Evolutionary conservation across 1,140 invertebrate genomes (phyloP).

Genomic region (Muscidifurax raptorellus): DNA sequence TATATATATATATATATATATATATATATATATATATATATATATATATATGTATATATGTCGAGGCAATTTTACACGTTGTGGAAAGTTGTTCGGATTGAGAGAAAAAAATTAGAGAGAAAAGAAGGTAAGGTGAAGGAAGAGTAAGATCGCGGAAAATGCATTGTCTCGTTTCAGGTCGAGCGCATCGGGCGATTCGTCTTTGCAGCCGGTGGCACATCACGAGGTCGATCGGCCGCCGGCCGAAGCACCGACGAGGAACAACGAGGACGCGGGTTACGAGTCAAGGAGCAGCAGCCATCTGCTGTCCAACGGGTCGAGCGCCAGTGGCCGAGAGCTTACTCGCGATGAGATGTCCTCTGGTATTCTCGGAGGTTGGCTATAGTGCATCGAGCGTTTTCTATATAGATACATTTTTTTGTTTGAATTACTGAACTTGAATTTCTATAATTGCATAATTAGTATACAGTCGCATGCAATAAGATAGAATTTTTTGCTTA

Average conservation of each 20-base stretch:
- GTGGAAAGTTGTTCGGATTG: not conserved
- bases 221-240: slow-evolving; percentile 14
- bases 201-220: not conserved
- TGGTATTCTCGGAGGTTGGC: slow-evolving; percentile 4
- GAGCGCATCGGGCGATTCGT: not conserved
- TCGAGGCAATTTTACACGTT: too few species aligned
- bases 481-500: too few species aligned
- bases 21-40: too few species aligned
- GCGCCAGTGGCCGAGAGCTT: not conserved
- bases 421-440: too few species aligned
- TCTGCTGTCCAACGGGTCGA: slow-evolving; percentile 4
- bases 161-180: slow-evolving; percentile 31
- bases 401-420: too few species aligned
- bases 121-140: too few species aligned
- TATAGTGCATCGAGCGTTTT: too few species aligned
- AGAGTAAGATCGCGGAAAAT: not conserved
- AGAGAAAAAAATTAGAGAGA: too few species aligned
- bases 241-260: not conserved
- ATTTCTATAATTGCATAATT: too few species aligned
- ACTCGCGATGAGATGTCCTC: slow-evolving; percentile 3
- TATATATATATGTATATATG: too few species aligned
- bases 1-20: too few species aligned
- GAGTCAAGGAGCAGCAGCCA: slow-evolving; percentile 23
- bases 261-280: slow-evolving; percentile 38
- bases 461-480: too few species aligned